A percentile compares a stretch with the other conserved stretches of the same genome.
Conservation (phyloP, 2,797 vertebrate genomes). For the Muscicapa striata region DNA sequence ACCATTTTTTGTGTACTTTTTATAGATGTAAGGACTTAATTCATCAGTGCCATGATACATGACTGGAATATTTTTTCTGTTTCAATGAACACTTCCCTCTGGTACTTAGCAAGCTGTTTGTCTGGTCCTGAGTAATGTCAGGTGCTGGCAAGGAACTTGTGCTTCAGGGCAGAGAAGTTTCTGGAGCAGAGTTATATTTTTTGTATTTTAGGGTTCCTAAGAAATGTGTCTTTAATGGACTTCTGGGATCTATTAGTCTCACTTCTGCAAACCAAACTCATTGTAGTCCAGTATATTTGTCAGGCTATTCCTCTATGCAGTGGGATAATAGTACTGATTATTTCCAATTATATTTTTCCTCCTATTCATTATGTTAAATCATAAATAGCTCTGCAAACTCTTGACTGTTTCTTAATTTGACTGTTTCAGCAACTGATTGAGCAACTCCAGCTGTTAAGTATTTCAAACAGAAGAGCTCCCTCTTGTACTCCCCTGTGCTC, state of each 20-base stretch:
- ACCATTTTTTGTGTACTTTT: background rate
- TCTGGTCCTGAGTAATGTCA: background rate
- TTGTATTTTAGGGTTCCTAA: background rate
- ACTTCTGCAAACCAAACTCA: background rate
- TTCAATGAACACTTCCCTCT: background rate
- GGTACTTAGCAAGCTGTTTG: conserved; percentile 6
- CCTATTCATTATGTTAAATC: background rate
- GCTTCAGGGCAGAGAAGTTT: background rate
- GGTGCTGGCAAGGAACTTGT: background rate
- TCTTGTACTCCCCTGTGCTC: background rate
- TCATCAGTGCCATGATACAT: background rate
- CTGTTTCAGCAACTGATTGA: background rate
- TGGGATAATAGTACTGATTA: background rate
- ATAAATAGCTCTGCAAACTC: background rate
- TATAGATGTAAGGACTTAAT: background rate
- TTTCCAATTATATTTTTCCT: background rate
- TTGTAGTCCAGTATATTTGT: background rate
- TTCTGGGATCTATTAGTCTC: background rate
- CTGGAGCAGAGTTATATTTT: background rate
- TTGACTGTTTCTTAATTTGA: background rate
- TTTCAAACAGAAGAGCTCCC: background rate
- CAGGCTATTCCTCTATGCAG: background rate
- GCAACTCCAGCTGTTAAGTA: background rate
- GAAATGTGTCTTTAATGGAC: background rate
- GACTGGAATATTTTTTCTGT: conserved; percentile 8